Percentiles rank a stretch among this genome's conserved stretches.
Conservation (phyloP, 2,888 invertebrate species). For the Cecidostiba fungosa region DNA sequence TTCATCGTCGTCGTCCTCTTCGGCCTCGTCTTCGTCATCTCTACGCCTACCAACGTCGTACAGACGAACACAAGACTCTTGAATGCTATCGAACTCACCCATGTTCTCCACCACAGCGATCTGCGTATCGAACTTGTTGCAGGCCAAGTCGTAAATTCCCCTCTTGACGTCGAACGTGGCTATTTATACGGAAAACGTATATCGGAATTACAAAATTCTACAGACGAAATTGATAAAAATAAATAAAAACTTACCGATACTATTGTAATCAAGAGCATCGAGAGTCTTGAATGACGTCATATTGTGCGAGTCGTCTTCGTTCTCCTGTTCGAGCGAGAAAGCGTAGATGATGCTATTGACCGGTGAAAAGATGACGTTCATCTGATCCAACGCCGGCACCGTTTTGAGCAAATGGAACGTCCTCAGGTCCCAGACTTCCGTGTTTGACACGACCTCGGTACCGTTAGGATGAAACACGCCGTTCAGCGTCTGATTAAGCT, state of each 20-base stretch:
- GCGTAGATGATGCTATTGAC: conserved; percentile 94
- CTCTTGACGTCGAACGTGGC: conserved; percentile 97
- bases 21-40: conserved; percentile 94
- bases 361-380: conserved; percentile 93
- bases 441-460: conserved; percentile 97
- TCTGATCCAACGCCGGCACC: conserved; percentile 96
- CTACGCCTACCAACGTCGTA: conserved; percentile 95
- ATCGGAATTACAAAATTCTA: not conserved
- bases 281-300: conserved; percentile 97
- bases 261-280: conserved; percentile 96
- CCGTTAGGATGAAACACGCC: conserved; percentile 98
- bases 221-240: conserved; percentile 6
- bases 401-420: conserved; percentile 97
- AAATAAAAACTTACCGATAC: conserved; percentile 85
- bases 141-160: conserved; percentile 92
- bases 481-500: conserved; percentile 96
- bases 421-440: conserved; percentile 98
- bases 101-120: conserved; percentile 95
- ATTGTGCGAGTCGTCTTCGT: conserved; percentile 88
- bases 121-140: conserved; percentile 91
- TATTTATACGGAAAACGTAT: conserved; percentile 73
- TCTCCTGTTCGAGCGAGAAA: conserved; percentile 88
- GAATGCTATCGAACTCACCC: conserved; percentile 90
- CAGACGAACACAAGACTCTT: conserved; percentile 94
- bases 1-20: conserved; percentile 86